Base-by-base conservation (phyloP, 2,888 invertebrate species). In the Timema podura region DNA sequence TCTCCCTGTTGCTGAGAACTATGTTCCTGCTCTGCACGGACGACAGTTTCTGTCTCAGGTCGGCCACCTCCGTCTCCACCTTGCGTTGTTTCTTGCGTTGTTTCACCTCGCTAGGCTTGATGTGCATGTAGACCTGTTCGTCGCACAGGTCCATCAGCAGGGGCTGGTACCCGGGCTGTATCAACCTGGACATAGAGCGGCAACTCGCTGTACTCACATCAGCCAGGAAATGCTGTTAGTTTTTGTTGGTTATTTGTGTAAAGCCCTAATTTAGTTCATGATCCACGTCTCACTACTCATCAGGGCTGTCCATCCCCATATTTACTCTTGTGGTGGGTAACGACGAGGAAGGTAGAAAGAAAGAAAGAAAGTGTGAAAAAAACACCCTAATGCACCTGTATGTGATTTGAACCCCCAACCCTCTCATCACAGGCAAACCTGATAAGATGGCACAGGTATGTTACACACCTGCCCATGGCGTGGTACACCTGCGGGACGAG, bases 1-100 rank as follows among this genome's bases (percentile, higher is more conserved):
- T 95, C 83, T 96, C 96, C 75, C 96, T 86, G 80, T 96, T 96
- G 79, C 94, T 95, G 72, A 96, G 83, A 66, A 96, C 96, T 79
- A 96, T 91, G 79, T 92, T 93, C 78, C 92, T 93, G 49, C 82
- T 82, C 64, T 79, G 78, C 64, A 90, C 89, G 6, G 91, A 91
- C 68, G 90, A 87, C 77, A 96, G 83, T 82, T 95, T 93, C 65
- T 86, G 86, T 77, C 93, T 89, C 68, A 96, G 83, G 80, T 95
- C 95, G n/a, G 89, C 86, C 5, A 96, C 91, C 83, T 96, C 96
- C 10, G 92, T 93, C 79, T 93, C 93, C 15, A 95, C 91, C 85
- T 96, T 96, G 70, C 96, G 86, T 80, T 94, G 93, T 74, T 94
- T 89, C 80, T 96, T 95, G 70, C 92, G 89, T 76, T 90, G 84